phyloP scores from a whole-genome alignment of 2,797 vertebrate species.

The Clamator glandarius region DNA sequence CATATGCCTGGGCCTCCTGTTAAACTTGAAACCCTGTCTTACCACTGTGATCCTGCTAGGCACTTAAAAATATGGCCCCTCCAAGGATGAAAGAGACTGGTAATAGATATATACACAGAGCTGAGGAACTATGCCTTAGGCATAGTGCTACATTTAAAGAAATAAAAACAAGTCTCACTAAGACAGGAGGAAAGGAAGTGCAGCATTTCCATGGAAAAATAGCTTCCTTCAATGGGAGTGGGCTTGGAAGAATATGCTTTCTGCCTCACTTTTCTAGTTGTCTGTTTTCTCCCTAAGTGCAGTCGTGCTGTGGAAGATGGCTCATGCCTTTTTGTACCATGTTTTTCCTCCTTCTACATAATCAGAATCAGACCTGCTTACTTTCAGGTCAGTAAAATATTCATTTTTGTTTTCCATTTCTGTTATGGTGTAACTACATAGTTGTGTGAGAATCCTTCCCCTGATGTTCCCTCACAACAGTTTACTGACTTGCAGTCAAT shows the following conservation, averaged over 20 bases:
- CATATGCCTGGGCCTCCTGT: background rate
- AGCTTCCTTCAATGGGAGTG: background rate
- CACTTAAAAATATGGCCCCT: conserved; percentile 2
- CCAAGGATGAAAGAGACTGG: background rate
- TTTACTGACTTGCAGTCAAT: background rate
- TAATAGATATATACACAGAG: background rate
- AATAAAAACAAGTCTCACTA: background rate
- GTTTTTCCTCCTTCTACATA: background rate
- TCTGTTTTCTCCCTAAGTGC: background rate
- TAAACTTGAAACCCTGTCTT: conserved; percentile 8
- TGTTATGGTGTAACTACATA: background rate
- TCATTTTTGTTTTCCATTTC: background rate
- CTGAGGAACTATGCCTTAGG: background rate
- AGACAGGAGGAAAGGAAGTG: background rate
- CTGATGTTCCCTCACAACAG: background rate
- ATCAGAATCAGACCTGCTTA: background rate
- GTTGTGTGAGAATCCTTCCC: background rate
- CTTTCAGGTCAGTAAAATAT: background rate
- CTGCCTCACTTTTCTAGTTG: background rate
- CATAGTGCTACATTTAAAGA: background rate
- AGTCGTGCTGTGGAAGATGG: background rate
- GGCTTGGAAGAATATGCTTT: background rate
- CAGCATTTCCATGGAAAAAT: background rate
- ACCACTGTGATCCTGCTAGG: background rate
- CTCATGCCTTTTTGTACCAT: background rate